phyloP scores from a whole-genome alignment of 2,888 invertebrate genomes.

The Brachyopa scutellaris region DNA sequence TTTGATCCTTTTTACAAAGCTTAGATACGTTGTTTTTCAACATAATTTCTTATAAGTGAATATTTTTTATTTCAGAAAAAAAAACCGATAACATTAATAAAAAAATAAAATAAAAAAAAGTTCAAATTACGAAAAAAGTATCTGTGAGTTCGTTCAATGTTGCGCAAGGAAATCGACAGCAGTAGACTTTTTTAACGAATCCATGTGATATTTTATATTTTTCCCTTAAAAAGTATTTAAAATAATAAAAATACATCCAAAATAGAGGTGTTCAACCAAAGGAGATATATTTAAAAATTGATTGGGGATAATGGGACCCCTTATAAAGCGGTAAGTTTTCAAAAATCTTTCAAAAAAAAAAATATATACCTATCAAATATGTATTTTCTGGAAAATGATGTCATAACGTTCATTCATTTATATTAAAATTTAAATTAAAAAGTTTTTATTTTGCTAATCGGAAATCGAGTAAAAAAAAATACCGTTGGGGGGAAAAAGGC shows the following conservation, averaged over 20 bases:
- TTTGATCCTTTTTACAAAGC: constrained; percentile 7
- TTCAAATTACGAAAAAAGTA: constrained; percentile 37
- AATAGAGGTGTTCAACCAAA: constrained; percentile 26
- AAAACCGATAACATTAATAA: constrained; percentile 12
- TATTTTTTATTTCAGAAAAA: constrained; percentile 62
- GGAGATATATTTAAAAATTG: constrained; percentile 71
- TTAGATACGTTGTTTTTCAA: constrained; percentile 1
- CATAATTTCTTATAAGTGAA: constrained; percentile 13
- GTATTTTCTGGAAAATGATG: no score
- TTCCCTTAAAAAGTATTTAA: constrained; percentile 67
- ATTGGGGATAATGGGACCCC: constrained; percentile 81
- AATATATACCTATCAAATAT: no score
- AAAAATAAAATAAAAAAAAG: constrained; percentile 24
- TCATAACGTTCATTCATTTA: background rate
- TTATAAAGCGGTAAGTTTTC: constrained; percentile 80
- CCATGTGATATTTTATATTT: constrained; percentile 65
- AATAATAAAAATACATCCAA: constrained; percentile 8
- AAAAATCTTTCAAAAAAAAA: background rate
- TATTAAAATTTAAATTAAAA: background rate
- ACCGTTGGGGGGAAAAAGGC: constrained; percentile 26
- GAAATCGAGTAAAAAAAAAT: background rate
- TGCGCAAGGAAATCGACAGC: constrained; percentile 47
- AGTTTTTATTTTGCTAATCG: constrained; percentile 17
- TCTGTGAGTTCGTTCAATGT: constrained; percentile 62
- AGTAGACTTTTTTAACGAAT: constrained; percentile 56